phyloP scores from a whole-genome alignment of 2,113 vertebrate species.

The Potamarius usumacintae region DNA sequence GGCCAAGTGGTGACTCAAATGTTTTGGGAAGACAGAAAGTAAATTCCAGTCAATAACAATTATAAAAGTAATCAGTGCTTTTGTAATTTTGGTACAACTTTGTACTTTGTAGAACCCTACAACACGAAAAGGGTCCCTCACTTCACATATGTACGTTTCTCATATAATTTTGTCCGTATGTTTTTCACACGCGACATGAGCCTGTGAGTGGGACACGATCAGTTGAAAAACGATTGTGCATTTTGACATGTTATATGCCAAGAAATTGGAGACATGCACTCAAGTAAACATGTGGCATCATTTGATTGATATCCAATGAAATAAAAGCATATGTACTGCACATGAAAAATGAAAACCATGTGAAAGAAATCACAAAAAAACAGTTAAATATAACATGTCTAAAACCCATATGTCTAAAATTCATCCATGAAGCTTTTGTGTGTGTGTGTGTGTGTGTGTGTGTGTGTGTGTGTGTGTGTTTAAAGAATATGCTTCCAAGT shows the following conservation, averaged over 20 bases:
- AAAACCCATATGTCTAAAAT: background rate
- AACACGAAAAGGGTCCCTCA: background rate
- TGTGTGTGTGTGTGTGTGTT: background rate
- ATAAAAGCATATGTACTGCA: background rate
- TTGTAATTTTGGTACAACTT: too few relatives aligned
- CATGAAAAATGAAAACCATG: background rate
- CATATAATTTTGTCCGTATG: background rate
- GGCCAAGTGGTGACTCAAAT: background rate
- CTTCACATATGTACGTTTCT: background rate
- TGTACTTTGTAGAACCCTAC: background rate
- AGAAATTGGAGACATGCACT: background rate
- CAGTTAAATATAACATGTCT: background rate
- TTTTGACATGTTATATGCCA: background rate
- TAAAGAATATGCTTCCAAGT: background rate
- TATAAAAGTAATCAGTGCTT: background rate
- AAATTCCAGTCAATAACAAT: background rate
- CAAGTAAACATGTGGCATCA: background rate
- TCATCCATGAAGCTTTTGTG: background rate
- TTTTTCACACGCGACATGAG: background rate
- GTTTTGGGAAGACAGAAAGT: background rate
- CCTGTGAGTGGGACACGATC: background rate
- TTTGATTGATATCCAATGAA: background rate
- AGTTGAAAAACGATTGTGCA: background rate
- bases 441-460: background rate
- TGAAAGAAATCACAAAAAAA: background rate